These are phyloP conservation scores for Yponomeuta sedellus DNA, from an alignment of 2,888 invertebrate genomes.

Conservation along the genomic window DNA sequence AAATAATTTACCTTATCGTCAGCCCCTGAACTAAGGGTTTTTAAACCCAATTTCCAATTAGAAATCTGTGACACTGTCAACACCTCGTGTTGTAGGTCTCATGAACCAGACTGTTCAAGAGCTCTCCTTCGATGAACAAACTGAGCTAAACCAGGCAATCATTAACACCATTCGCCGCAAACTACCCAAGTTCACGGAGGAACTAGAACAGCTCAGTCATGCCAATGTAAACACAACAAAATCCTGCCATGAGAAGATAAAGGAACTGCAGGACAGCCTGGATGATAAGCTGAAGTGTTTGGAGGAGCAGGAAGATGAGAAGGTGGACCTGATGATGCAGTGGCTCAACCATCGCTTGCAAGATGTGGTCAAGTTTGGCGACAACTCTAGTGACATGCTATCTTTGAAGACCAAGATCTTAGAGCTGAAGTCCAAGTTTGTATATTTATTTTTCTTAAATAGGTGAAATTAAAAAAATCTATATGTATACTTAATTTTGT, in stretches of 20 bases:
- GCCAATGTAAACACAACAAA: slow-evolving; percentile 28
- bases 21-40: too few species aligned
- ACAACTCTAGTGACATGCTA: slow-evolving; percentile 50
- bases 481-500: too few species aligned
- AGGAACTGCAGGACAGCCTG: slow-evolving; percentile 47
- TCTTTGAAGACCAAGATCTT: slow-evolving; percentile 56
- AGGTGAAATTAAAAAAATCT: too few species aligned
- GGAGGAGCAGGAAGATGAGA: slow-evolving; percentile 58
- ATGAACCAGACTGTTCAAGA: slow-evolving; percentile 52
- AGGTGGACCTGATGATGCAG: slow-evolving; percentile 62
- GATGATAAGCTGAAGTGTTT: slow-evolving; percentile 52
- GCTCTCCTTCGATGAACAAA: slow-evolving; percentile 60
- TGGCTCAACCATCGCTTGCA: slow-evolving; percentile 58
- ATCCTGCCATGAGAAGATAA: slow-evolving; percentile 39
- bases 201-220: slow-evolving; percentile 46
- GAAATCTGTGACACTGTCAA: not conserved
- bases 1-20: too few species aligned
- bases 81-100: slow-evolving; percentile 43
- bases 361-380: slow-evolving; percentile 47
- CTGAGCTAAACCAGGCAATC: slow-evolving; percentile 58
- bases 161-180: slow-evolving; percentile 53
- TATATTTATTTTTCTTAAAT: too few species aligned
- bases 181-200: slow-evolving; percentile 43
- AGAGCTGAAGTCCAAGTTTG: slow-evolving; percentile 68
- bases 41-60: not conserved